Conservation (phyloP, 2,888 invertebrate genomes). For the Pegoplata infirma region DNA sequence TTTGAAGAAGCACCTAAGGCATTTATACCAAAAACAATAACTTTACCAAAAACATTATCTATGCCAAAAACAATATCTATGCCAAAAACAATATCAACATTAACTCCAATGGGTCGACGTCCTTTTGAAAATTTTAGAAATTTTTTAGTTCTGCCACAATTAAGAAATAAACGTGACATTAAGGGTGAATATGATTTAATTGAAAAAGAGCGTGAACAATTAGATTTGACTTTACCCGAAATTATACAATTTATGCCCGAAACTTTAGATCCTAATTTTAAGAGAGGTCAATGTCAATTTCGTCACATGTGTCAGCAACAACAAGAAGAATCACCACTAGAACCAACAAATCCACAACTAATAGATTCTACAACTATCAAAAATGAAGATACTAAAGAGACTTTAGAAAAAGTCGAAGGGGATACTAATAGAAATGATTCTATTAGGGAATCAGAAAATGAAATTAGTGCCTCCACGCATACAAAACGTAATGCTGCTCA, state of each 20-base stretch:
- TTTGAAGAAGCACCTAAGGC: neutral
- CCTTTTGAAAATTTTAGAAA: conserved; percentile 28
- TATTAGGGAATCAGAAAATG: neutral
- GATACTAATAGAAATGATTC: neutral
- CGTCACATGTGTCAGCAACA: conserved; percentile 62
- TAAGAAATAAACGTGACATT: conserved; percentile 71
- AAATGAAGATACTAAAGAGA: neutral
- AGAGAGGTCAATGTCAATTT: conserved; percentile 71
- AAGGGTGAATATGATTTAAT: conserved; percentile 75
- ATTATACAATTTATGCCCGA: conserved; percentile 77
- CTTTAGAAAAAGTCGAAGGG: neutral
- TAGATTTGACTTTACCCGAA: conserved; percentile 74
- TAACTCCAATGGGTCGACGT: neutral
- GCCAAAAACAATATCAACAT: no score
- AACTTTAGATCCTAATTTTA: conserved; percentile 71
- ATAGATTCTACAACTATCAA: neutral
- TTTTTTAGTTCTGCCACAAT: conserved; percentile 11
- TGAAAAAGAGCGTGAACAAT: conserved; percentile 70
- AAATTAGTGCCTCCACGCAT: conserved; percentile 15
- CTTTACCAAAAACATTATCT: conserved; percentile 16
- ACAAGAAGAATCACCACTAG: neutral
- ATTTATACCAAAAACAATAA: conserved; percentile 12
- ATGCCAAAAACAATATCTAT: conserved; percentile 11
- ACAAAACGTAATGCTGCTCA: conserved; percentile 60
- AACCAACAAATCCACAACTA: no score